Percentiles rank a stretch among this genome's conserved stretches.
Evolutionary conservation across 2,113 vertebrate genomes (phyloP).

Genomic region (Aphelocoma coerulescens): DNA sequence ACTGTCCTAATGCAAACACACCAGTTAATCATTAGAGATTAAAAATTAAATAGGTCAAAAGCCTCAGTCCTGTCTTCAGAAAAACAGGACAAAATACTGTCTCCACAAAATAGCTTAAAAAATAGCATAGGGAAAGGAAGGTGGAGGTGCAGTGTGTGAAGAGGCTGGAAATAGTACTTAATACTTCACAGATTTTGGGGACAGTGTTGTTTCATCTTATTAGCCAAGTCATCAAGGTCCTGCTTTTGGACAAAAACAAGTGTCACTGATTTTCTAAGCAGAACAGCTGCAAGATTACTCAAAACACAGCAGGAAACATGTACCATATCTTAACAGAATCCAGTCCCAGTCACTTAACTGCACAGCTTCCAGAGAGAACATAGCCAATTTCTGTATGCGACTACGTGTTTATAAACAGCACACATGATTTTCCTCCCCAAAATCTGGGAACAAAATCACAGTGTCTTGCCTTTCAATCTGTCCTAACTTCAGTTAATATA

Average conservation of each 20-base stretch:
- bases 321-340: neutral
- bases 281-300: slow-evolving; percentile 17
- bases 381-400: neutral
- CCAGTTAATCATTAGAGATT: neutral
- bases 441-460: neutral
- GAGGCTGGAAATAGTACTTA: neutral
- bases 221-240: neutral
- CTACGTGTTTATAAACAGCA: neutral
- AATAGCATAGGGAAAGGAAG: neutral
- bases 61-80: neutral
- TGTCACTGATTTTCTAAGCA: slow-evolving; percentile 15
- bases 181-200: neutral
- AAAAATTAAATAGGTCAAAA: neutral
- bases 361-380: neutral
- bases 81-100: neutral
- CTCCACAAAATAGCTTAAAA: neutral
- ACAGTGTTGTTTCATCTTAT: neutral
- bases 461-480: neutral
- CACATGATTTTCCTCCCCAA: neutral
- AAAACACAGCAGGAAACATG: neutral
- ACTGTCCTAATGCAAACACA: neutral
- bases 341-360: neutral
- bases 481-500: neutral
- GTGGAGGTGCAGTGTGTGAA: neutral
- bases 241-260: slow-evolving; percentile 5